Evolutionary conservation across 2,113 vertebrate species (phyloP).

Genomic region (Thryonomys swinderianus): DNA sequence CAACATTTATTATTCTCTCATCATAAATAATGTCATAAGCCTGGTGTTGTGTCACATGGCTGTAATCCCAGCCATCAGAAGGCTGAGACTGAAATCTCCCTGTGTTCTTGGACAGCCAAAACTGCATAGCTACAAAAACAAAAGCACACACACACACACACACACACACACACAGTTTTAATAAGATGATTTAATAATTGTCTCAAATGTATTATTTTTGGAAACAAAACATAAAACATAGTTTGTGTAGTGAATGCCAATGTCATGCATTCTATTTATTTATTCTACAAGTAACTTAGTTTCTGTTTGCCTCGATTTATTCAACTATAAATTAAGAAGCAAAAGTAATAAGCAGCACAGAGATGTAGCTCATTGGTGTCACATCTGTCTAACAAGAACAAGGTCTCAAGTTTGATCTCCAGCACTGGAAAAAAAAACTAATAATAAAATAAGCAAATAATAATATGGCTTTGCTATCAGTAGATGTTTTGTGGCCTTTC

Average conservation of each 20-base stretch:
- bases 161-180: no score
- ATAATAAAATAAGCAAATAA: slow-evolving; percentile 1
- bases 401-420: no score
- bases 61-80: neutral
- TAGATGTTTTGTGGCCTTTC: neutral
- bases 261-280: neutral
- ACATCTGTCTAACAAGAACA: no score
- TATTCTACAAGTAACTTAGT: neutral
- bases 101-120: neutral
- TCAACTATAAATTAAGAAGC: neutral
- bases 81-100: neutral
- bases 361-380: no score
- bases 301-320: neutral
- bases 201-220: neutral
- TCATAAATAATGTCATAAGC: neutral
- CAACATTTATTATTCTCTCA: neutral
- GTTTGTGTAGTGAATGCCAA: neutral
- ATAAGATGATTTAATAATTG: no score
- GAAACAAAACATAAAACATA: neutral
- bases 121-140: neutral
- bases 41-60: neutral
- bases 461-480: neutral
- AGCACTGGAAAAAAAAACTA: neutral
- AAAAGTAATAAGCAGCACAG: neutral
- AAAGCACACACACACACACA: no score